Evolutionary conservation across 2,113 vertebrate species (phyloP).

Genomic region (Oceanodroma tethys): DNA sequence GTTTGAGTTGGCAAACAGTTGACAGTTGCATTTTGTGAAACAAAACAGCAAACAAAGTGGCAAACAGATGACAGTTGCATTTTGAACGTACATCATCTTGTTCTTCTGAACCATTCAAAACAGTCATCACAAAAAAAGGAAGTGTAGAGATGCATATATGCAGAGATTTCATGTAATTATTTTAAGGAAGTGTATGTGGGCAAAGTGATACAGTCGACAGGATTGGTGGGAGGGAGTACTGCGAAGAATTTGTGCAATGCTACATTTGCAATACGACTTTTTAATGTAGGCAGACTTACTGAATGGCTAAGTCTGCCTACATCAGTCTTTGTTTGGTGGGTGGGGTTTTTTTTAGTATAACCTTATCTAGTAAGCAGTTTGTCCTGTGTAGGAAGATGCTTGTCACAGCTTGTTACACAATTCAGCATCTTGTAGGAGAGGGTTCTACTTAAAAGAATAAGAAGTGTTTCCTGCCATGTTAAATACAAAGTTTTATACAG

Average conservation of each 20-base stretch:
- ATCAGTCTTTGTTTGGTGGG: background rate
- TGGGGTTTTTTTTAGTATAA: background rate
- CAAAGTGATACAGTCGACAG: background rate
- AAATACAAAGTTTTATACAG: background rate
- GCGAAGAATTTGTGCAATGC: background rate
- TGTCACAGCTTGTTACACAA: background rate
- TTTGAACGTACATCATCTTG: background rate
- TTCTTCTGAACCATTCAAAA: background rate
- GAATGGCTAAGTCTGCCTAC: background rate
- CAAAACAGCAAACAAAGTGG: background rate
- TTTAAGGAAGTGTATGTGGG: background rate
- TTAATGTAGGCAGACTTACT: background rate
- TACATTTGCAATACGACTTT: rapidly evolving
- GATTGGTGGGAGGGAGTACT: background rate
- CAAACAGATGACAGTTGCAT: background rate
- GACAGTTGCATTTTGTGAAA: background rate
- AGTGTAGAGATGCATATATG: background rate
- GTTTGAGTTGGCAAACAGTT: background rate
- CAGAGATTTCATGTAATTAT: background rate
- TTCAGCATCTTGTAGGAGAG: background rate
- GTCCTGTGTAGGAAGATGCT: background rate
- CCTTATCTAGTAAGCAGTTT: background rate
- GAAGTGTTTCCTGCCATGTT: background rate
- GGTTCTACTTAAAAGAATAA: background rate
- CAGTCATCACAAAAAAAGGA: background rate